phyloP scores from a whole-genome alignment of 2,797 vertebrate genomes.

The Darevskia nairensis region DNA sequence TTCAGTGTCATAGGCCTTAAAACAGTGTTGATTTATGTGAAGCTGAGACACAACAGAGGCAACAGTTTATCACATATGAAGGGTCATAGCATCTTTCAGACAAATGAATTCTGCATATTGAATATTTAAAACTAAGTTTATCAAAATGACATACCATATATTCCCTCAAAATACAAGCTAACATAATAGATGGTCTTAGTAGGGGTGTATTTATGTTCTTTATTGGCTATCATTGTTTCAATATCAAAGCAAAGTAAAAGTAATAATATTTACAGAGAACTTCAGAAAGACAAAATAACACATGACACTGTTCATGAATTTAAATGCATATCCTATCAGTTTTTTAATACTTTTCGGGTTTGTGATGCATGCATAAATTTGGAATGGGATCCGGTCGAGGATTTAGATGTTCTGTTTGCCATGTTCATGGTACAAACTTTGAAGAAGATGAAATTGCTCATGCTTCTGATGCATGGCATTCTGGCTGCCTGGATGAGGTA shows the following conservation, averaged over 20 bases:
- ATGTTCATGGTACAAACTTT: background rate
- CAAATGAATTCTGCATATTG: slow-evolving; percentile 63
- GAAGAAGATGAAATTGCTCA: background rate
- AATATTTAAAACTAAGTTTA: slow-evolving; percentile 64
- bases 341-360: background rate
- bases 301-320: background rate
- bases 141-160: slow-evolving; percentile 57
- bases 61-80: slow-evolving; percentile 55
- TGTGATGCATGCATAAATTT: background rate
- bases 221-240: background rate
- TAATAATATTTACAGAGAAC: background rate
- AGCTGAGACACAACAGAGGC: slow-evolving; percentile 33
- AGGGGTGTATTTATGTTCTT: slow-evolving; percentile 49
- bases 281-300: background rate
- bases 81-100: slow-evolving; percentile 61
- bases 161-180: slow-evolving; percentile 66
- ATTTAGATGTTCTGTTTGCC: background rate
- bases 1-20: slow-evolving; percentile 50
- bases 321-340: background rate
- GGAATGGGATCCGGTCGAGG: background rate
- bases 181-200: slow-evolving; percentile 43
- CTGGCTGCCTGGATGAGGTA: background rate
- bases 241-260: fast-evolving
- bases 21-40: slow-evolving; percentile 57
- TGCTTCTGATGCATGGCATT: background rate